These are phyloP conservation scores for Phoxinus phoxinus DNA, from an alignment of 2,113 vertebrate species.

Conservation along the genomic window DNA sequence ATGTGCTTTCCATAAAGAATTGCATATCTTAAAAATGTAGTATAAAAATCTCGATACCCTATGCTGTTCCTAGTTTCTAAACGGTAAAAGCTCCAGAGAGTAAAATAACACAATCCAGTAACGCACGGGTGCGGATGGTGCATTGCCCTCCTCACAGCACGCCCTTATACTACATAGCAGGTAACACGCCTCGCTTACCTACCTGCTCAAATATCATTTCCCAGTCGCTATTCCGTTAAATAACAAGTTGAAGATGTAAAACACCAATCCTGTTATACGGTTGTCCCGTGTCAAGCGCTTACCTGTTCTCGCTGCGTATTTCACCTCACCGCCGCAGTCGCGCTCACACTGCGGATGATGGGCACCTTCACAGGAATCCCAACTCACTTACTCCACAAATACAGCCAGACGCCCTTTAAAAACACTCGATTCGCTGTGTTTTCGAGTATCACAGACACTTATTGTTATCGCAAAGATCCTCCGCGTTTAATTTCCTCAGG, in stretches of 20 bases:
- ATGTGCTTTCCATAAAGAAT: not conserved
- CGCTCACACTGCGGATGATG: slow-evolving; percentile 81
- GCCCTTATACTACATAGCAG: slow-evolving; percentile 31
- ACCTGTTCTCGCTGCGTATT: slow-evolving; percentile 80
- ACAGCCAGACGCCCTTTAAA: slow-evolving; percentile 47
- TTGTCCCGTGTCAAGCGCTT: slow-evolving; percentile 61
- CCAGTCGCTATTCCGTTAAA: slow-evolving; percentile 28
- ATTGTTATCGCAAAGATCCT: slow-evolving; percentile 64
- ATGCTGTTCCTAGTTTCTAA: not conserved
- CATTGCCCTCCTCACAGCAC: slow-evolving; percentile 56
- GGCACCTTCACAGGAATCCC: slow-evolving; percentile 64
- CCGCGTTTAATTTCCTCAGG: slow-evolving; percentile 45
- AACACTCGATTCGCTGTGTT: slow-evolving; percentile 63
- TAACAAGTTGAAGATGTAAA: slow-evolving; percentile 41
- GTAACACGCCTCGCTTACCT: slow-evolving; percentile 54
- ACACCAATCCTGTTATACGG: slow-evolving; percentile 3
- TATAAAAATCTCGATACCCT: not conserved
- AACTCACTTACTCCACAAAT: slow-evolving; percentile 71
- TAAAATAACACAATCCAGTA: slow-evolving; percentile 20
- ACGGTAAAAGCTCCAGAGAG: slow-evolving; percentile 9
- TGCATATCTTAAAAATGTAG: too few species aligned
- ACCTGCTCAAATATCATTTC: slow-evolving; percentile 48
- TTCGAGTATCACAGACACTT: not conserved
- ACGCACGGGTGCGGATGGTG: slow-evolving; percentile 58
- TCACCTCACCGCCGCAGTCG: slow-evolving; percentile 77